Base-by-base conservation (phyloP, 2,888 invertebrate genomes). In the Oxytorus armatus region DNA sequence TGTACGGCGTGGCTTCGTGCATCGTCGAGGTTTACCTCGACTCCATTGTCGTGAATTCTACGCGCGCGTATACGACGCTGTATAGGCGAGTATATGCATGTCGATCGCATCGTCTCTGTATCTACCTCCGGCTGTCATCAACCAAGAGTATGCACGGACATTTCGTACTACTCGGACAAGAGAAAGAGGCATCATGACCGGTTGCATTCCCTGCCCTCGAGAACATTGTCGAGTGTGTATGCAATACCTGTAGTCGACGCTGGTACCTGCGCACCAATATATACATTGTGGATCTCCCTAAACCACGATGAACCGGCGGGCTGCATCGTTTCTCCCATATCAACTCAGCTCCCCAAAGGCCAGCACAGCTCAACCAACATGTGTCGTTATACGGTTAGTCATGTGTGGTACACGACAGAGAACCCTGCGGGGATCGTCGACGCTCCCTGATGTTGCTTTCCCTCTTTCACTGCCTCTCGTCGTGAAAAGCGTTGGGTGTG, bases 1-100 rank as follows among this genome's bases (percentile, higher is more conserved):
- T 76, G 73, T 59, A 59, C 44, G 77, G 79, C 74, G 70, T 82
- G 74, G 73, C 75, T 25, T 47, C 36, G 57, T 57, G 75, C 69
- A 51, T 70, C 72, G 53, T 53, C 69, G 61, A 79, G 82, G 83
- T 77, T 82, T 83, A 74, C 79, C 81, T 77, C 76, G 73, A 25
- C 69, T 81, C 66, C 74, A 81, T 83, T 79, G 76, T 82, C 75
- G 68, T 53, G 82, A 72, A 83, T 83, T 72, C 79, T 76, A 81
- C 63, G 63, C 75, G 29, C 57, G 77, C 69, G 63, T 39, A 66
- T 81, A 61, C 65, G 63, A 76, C 81, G 66, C 75, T 68, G 47
- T 23, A 63, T 47, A 33, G 18, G 59, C 74, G 70, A 55, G 18
- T 8, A 33, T 44, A 42, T 65, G 69, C 70, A 78, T 68, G 77